Evolutionary conservation across 2,888 invertebrate genomes (phyloP), one percentile per base, ranked within the genome.

Genomic region (Melieria omissa): DNA sequence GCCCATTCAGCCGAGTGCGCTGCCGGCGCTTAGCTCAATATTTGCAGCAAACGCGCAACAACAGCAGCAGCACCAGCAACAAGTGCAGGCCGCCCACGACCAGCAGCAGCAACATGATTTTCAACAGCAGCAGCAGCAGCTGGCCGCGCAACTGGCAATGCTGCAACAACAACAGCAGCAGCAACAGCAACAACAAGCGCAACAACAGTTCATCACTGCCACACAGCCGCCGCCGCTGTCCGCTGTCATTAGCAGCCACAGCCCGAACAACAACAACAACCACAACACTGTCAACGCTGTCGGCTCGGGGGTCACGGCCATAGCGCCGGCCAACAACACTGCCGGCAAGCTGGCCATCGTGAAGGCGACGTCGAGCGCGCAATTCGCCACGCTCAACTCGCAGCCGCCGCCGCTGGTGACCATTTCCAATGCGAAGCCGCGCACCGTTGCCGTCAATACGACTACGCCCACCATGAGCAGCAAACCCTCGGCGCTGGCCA

Each of bases 1-100:
- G 63, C 86, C 86, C 0, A 83, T 86, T 65, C 80, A 82, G 71
- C 75, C 79, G 41, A 74, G 75, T 46, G 75, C 80, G 5, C 69
- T 81, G 70, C 85, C 86, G 16, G 85, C 83, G 49, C 72, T 85
- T 67, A 85, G 85, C 76, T 85, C 85, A 9, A 85, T 85, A 42
- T 85, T 85, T 69, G 82, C 83, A 12, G 76, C 83, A 73, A 66
- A 77, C 74, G 57, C 61, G 14, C 77, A 76, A 60, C 80, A 79
- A 52, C 77, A 75, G 52, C 75, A 77, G 71, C 77, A 74, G n/a
- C 77, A 73, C 60, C 74, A 76, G 14, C 78, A 76, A 42, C 73
- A 75, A 55, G 78, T 81, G 29, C 75, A 83, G 74, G 44, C 76
- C 74, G 41, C 66, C 41, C 74, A 73, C 63, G 77, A 77, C 57